Conservation (phyloP, 1,140 invertebrate genomes). For the Nasonia longicornis region DNA sequence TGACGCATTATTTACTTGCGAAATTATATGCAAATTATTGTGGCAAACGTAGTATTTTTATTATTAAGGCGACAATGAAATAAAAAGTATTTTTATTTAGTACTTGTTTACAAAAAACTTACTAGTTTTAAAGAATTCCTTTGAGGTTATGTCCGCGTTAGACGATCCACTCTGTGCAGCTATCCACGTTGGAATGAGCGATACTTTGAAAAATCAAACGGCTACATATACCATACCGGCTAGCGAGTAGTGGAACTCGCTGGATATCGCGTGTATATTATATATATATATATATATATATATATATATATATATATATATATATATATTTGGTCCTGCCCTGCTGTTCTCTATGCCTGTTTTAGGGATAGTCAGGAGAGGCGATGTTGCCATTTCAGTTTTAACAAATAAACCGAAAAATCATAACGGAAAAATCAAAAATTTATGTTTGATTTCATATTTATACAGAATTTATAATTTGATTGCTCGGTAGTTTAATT, state of each 20-base stretch:
- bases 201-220: background rate
- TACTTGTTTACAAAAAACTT: constrained; percentile 17
- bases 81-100: background rate
- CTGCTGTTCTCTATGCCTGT: too few species aligned
- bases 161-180: constrained; percentile 4
- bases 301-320: too few species aligned
- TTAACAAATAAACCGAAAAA: background rate
- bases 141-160: constrained; percentile 33
- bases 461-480: too few species aligned
- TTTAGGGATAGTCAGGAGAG: too few species aligned
- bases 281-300: too few species aligned
- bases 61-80: background rate
- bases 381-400: too few species aligned
- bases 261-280: too few species aligned
- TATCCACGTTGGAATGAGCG: constrained; percentile 32
- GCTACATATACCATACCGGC: background rate
- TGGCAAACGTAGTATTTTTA: background rate
- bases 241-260: background rate
- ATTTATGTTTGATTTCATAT: background rate
- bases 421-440: constrained; percentile 18
- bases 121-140: constrained; percentile 18
- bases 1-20: too few species aligned
- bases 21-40: too few species aligned
- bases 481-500: background rate
- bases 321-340: too few species aligned